A percentile compares a stretch with the other conserved stretches of the same genome.
These are phyloP conservation scores for Hyperopisus bebe DNA, from an alignment of 2,113 vertebrate species.

Conservation along the genomic window DNA sequence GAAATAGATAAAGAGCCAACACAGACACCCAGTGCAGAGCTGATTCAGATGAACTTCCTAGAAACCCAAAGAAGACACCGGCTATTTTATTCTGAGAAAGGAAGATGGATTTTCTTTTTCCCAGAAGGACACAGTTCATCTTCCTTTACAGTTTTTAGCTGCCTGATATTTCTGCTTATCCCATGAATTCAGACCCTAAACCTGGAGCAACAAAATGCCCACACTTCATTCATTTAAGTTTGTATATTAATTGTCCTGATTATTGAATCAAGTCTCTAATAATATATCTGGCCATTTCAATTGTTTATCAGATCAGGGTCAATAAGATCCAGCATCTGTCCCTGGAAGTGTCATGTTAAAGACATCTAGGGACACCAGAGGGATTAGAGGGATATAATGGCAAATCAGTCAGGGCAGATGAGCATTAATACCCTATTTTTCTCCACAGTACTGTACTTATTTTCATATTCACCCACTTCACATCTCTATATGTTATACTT, in stretches of 20 bases:
- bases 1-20: not conserved
- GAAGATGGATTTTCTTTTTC: not conserved
- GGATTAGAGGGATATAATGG: not conserved
- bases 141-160: not conserved
- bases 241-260: not conserved
- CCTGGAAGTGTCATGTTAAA: not conserved
- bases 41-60: not conserved
- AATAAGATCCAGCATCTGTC: not conserved
- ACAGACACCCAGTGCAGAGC: not conserved
- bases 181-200: not conserved
- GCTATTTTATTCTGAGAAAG: not conserved
- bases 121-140: not conserved
- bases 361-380: not conserved
- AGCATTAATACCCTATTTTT: not conserved
- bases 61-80: not conserved
- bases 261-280: not conserved
- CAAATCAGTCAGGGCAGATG: not conserved
- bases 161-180: not conserved
- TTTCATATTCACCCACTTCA: not conserved
- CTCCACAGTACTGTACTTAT: not conserved
- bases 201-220: not conserved
- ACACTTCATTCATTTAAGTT: not conserved
- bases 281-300: not conserved
- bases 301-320: not conserved
- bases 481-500: not conserved